Conservation (phyloP, 2,113 vertebrate species). For the Hippocampus barbouri region DNA sequence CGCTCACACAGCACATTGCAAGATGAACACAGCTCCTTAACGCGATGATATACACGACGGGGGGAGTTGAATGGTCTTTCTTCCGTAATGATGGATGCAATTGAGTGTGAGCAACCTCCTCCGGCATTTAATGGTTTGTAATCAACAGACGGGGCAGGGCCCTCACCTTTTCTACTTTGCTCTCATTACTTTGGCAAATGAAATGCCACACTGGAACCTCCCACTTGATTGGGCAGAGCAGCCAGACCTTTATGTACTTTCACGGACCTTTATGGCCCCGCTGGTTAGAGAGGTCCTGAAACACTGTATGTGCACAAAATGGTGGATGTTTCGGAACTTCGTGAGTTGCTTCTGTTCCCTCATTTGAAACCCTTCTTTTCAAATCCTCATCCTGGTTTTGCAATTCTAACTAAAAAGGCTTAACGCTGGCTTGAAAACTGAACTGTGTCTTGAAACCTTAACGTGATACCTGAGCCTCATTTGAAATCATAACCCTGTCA, state of each 20-base stretch:
- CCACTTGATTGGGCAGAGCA: not conserved
- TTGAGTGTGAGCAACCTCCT: not conserved
- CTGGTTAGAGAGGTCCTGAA: too few species aligned
- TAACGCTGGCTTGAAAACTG: too few species aligned
- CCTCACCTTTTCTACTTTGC: not conserved
- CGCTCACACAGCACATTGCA: not conserved
- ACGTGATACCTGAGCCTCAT: too few species aligned
- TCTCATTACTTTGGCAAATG: not conserved
- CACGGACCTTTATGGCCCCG: not conserved
- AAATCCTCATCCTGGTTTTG: not conserved
- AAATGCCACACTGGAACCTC: not conserved
- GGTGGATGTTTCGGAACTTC: not conserved
- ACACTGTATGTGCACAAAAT: not conserved
- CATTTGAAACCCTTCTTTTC: not conserved
- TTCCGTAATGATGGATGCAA: slow-evolving; percentile 1
- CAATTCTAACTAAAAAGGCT: not conserved
- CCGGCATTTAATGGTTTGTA: not conserved
- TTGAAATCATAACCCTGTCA: too few species aligned
- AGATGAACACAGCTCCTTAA: not conserved
- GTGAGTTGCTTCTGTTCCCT: not conserved
- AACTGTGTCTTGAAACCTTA: too few species aligned
- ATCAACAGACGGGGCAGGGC: not conserved
- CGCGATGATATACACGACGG: not conserved
- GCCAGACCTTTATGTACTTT: not conserved
- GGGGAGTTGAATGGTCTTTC: not conserved